phyloP scores from a whole-genome alignment of 23 tunicate species.

The Styela clava region DNA sequence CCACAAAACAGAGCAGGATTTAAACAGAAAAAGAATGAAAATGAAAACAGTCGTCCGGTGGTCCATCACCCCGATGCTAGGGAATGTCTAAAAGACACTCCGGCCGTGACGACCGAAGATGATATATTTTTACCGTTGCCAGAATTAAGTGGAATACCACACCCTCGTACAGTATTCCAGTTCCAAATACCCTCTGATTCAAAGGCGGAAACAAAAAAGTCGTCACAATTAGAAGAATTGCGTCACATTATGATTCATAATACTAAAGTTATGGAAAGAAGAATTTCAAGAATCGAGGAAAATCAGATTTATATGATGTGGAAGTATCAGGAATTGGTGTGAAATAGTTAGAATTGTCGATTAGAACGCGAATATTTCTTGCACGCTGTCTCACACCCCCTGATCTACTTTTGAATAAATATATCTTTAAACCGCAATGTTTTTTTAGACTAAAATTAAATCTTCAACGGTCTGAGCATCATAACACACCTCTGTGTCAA shows the following conservation, averaged over 20 bases:
- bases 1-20: too few relatives aligned
- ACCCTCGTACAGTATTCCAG: neutral
- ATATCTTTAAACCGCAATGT: too few relatives aligned
- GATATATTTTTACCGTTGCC: neutral
- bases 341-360: neutral
- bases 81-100: neutral
- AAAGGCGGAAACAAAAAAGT: neutral
- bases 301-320: conserved; percentile 16
- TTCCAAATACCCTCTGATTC: neutral
- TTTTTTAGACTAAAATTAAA: too few relatives aligned
- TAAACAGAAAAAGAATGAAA: too few relatives aligned
- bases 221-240: neutral
- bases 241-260: neutral
- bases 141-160: neutral
- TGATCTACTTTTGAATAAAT: too few relatives aligned
- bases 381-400: too few relatives aligned
- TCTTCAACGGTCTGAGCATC: too few relatives aligned
- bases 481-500: too few relatives aligned
- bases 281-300: conserved; percentile 5
- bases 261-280: conserved; percentile 17
- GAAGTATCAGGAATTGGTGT: conserved; percentile 24
- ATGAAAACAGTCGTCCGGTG: too few relatives aligned
- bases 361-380: too few relatives aligned
- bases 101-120: neutral
- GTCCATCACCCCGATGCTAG: too few relatives aligned